Conservation (phyloP, 2,797 vertebrate species). For the Podarcis lilfordi region DNA sequence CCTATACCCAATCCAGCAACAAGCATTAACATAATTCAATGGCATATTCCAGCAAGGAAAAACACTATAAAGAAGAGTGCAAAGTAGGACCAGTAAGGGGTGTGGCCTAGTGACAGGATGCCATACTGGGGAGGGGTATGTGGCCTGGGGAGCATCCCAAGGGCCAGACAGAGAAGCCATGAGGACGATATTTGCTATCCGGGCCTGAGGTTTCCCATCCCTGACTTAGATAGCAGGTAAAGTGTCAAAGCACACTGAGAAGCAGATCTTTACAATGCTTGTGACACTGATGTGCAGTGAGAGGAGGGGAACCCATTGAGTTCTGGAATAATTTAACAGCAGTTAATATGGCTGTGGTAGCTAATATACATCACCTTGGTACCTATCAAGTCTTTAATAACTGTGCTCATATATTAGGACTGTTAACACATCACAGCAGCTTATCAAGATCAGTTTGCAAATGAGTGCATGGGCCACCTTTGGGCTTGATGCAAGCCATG, state of each 20-base stretch:
- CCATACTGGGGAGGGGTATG: too few relatives aligned
- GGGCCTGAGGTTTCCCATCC: too few relatives aligned
- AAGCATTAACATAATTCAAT: too few relatives aligned
- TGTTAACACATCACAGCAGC: not conserved
- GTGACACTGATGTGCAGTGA: not conserved
- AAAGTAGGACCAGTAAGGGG: too few relatives aligned
- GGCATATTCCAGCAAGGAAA: too few relatives aligned
- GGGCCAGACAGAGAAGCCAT: too few relatives aligned
- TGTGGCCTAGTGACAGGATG: too few relatives aligned
- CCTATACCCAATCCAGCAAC: too few relatives aligned
- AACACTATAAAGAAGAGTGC: too few relatives aligned
- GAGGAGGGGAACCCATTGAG: constrained; percentile 1
- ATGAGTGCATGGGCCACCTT: too few relatives aligned
- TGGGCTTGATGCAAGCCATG: not conserved
- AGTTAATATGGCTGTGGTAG: not conserved
- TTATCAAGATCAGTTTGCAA: not conserved
- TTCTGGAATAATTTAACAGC: not conserved
- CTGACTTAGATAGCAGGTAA: not conserved
- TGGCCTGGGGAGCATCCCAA: too few relatives aligned
- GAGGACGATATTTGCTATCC: too few relatives aligned
- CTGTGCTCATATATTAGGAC: not conserved
- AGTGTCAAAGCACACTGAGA: not conserved
- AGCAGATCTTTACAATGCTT: rapidly evolving
- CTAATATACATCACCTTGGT: not conserved
- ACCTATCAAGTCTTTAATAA: not conserved